Conservation (phyloP, 2,797 vertebrate species). For the Enteromius unitaeniatus region DNA sequence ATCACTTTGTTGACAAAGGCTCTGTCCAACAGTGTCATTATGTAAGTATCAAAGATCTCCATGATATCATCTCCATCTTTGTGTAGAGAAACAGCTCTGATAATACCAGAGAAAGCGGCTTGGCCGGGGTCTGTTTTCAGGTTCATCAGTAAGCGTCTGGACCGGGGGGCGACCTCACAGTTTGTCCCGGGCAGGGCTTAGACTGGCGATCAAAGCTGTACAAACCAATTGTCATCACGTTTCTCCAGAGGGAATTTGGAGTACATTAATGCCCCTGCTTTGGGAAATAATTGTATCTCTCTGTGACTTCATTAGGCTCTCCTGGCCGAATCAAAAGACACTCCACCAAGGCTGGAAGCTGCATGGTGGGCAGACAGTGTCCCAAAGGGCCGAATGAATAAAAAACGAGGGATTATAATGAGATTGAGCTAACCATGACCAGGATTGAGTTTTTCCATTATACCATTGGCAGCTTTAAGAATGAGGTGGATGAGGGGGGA, state of each 20-base stretch:
- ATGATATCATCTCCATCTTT: conserved; percentile 32
- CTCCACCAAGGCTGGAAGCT: conserved; percentile 86
- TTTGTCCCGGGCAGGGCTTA: conserved; percentile 83
- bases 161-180: conserved; percentile 78
- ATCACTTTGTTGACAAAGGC: not conserved
- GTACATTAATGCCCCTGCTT: conserved; percentile 86
- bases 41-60: conserved; percentile 46
- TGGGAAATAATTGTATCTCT: conserved; percentile 87
- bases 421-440: conserved; percentile 95
- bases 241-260: conserved; percentile 81
- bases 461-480: conserved; percentile 76
- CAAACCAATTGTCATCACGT: conserved; percentile 86
- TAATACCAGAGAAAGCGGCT: conserved; percentile 51
- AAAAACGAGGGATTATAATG: conserved; percentile 89
- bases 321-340: conserved; percentile 84
- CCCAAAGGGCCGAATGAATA: conserved; percentile 88
- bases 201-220: conserved; percentile 87
- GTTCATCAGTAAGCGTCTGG: conserved; percentile 71
- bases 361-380: conserved; percentile 85
- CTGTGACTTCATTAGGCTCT: conserved; percentile 87
- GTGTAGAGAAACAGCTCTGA: conserved; percentile 34
- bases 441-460: conserved; percentile 81
- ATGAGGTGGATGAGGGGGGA: conserved; percentile 63
- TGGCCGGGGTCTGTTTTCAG: conserved; percentile 72
- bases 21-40: conserved; percentile 35